These are phyloP conservation scores for Ploceus nigricollis DNA, from an alignment of 2,113 vertebrate species.

Conservation along the genomic window DNA sequence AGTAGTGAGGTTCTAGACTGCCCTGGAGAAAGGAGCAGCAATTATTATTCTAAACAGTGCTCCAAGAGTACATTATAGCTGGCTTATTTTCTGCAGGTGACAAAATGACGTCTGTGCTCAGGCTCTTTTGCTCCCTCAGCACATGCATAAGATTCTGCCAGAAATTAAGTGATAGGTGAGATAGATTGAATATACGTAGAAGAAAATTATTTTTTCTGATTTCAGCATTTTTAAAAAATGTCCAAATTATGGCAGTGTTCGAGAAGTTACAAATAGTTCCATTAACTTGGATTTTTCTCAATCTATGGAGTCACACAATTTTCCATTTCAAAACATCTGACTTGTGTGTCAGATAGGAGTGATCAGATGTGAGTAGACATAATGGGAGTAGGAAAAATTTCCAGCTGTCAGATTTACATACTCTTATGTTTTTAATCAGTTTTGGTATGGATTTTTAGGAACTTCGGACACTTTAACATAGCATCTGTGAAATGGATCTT, in stretches of 20 bases:
- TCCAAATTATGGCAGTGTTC: not conserved
- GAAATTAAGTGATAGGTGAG: not conserved
- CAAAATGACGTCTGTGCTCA: not conserved
- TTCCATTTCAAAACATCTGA: not conserved
- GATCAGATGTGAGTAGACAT: not conserved
- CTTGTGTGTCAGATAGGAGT: not conserved
- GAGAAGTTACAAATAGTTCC: not conserved
- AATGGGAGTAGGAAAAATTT: not conserved
- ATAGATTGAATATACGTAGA: not conserved
- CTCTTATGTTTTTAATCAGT: not conserved
- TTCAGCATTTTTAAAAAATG: not conserved
- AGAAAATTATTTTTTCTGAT: not conserved
- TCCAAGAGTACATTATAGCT: not conserved
- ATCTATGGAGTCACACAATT: not conserved
- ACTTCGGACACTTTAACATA: rapidly evolving
- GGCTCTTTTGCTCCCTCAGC: not conserved
- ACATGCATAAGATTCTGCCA: not conserved
- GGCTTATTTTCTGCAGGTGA: not conserved
- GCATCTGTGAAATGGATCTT: not conserved
- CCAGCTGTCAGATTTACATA: not conserved
- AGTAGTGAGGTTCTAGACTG: not conserved
- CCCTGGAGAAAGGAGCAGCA: not conserved
- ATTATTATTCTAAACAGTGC: not conserved
- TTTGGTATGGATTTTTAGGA: not conserved
- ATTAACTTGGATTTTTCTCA: not conserved